Percentiles rank a stretch among this genome's conserved stretches.
Evolutionary conservation across 2,797 vertebrate genomes (phyloP).

Genomic region (Botia kubotai): DNA sequence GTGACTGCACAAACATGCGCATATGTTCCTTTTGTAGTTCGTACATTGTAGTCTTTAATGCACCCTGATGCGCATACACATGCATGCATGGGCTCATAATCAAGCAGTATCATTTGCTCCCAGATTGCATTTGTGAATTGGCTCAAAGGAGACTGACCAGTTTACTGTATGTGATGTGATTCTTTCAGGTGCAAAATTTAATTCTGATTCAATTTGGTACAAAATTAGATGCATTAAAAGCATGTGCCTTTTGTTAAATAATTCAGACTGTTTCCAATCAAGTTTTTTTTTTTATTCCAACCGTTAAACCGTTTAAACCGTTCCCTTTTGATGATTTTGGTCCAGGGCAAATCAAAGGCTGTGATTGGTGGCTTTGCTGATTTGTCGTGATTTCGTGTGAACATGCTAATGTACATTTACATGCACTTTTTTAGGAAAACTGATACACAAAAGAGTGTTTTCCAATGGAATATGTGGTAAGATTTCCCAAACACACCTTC

Average conservation of each 20-base stretch:
- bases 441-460: constrained; percentile 72
- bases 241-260: background rate
- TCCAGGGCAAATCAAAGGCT: constrained; percentile 34
- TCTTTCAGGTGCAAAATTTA: constrained; percentile 53
- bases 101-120: background rate
- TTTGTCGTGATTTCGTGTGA: constrained; percentile 53
- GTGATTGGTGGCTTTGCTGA: constrained; percentile 37
- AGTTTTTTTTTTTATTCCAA: background rate
- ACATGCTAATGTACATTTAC: constrained; percentile 67
- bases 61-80: background rate
- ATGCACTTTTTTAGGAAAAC: constrained; percentile 74
- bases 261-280: background rate
- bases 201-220: too few species aligned
- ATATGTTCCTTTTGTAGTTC: constrained; percentile 21
- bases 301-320: too few species aligned
- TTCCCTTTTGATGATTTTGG: background rate
- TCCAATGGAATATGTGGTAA: constrained; percentile 83
- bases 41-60: background rate
- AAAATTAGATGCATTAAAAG: background rate
- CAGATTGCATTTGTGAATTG: constrained; percentile 14
- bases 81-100: background rate
- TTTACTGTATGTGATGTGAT: constrained; percentile 45
- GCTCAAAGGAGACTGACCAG: constrained; percentile 1
- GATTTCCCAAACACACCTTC: constrained; percentile 53
- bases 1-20: constrained; percentile 5